Percentiles rank a stretch among this genome's conserved stretches.
These are phyloP conservation scores for Euproctis similis DNA, from an alignment of 2,888 invertebrate genomes.

Conservation along the genomic window DNA sequence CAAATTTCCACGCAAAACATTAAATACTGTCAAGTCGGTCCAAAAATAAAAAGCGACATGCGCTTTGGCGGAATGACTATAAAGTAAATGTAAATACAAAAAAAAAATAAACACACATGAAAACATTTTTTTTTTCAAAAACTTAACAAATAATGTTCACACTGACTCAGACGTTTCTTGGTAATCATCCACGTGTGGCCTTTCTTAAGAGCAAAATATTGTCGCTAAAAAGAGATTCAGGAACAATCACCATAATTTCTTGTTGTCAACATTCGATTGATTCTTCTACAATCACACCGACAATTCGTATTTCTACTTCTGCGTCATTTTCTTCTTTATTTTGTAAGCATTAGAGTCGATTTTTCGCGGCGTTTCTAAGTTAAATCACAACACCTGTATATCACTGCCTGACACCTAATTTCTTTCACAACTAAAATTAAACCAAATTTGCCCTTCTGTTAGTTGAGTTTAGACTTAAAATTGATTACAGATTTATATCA, in stretches of 20 bases:
- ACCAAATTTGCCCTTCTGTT: slow-evolving; percentile 10
- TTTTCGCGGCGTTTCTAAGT: slow-evolving; percentile 12
- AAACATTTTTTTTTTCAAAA: background rate
- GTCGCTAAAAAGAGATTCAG: slow-evolving; percentile 25
- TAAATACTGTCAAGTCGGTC: too few relatives aligned
- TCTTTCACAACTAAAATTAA: slow-evolving; percentile 5
- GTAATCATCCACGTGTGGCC: slow-evolving; percentile 29
- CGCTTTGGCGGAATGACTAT: too few relatives aligned
- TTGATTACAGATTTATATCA: background rate
- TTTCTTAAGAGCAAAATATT: slow-evolving; percentile 24
- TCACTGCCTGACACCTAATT: slow-evolving; percentile 56
- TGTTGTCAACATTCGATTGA: slow-evolving; percentile 45
- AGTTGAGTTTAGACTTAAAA: background rate
- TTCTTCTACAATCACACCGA: slow-evolving; percentile 24
- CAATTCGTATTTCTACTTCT: slow-evolving; percentile 7
- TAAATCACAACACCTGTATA: slow-evolving; percentile 46
- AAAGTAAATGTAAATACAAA: too few relatives aligned
- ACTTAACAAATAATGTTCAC: slow-evolving; percentile 4
- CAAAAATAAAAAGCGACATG: too few relatives aligned
- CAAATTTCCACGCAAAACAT: too few relatives aligned
- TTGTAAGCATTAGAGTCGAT: slow-evolving; percentile 13
- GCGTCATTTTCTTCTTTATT: slow-evolving; percentile 11
- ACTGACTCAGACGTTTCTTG: slow-evolving; percentile 18
- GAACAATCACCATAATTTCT: slow-evolving; percentile 30
- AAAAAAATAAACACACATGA: too few relatives aligned